Base-by-base conservation (phyloP, 2,888 invertebrate genomes). In the Ectemnius lituratus region DNA sequence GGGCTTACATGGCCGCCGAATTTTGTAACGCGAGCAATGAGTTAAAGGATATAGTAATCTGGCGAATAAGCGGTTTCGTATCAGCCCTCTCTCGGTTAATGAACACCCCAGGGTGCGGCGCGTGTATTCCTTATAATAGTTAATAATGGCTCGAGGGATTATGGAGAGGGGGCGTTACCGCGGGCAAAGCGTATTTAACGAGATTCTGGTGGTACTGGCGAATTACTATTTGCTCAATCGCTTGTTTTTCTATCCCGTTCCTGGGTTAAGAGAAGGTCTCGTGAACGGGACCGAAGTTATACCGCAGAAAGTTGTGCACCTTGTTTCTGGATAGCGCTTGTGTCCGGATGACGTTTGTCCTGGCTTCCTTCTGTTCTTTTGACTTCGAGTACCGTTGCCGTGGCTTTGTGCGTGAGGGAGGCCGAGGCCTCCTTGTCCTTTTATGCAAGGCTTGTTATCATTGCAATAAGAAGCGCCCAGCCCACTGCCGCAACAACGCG, bases 91-190 rank as follows among this genome's bases (percentile, higher is more conserved):
- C 60, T 59, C 66, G 64, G 65, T 73, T 69, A 63, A 73, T 37
- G 74, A 73, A 70, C 68, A 28, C 68, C 78, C 67, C 61, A 20
- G 52, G 74, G 76, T 62, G 57, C 67, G 52, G 59, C 68, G 73
- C 65, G 56, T 66, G 70, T 71, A 75, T 77, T 78, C 71, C 67
- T 74, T 73, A 45, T 67, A 73, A 59, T 68, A 73, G 75, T 80
- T 80, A 74, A 74, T 69, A 82, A 76, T 61, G 72, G 72, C 60
- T 75, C 78, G 75, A 65, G 52, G 66, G 66, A 73, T 73, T 72
- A 62, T 49, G 69, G 27, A 62, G 4, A 37, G 37, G 67, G 67
- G 69, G 59, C 45, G 67, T 64, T 56, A 75, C 75, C 69, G 75
- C 75, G 60, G 59, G 16, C 64, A 52, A 72, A 61, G 27, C 47